A percentile compares a stretch with the other conserved stretches of the same genome.
Conservation (phyloP, 2,113 vertebrate genomes). For the Hippopotamus amphibius region DNA sequence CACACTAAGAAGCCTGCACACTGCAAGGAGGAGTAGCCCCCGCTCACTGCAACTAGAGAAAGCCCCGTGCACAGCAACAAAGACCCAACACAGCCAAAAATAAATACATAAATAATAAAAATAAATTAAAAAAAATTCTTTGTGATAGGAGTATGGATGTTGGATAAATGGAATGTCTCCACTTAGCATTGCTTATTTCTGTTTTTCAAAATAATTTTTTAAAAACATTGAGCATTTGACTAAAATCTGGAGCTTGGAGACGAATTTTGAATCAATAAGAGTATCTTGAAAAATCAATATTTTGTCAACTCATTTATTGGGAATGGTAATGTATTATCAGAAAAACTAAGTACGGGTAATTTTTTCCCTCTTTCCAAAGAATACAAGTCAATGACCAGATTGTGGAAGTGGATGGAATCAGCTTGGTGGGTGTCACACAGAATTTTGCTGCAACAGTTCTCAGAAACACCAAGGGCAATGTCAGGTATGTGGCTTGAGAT, state of each 20-base stretch:
- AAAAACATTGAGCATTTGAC: slow-evolving; percentile 10
- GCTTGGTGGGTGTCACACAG: slow-evolving; percentile 98
- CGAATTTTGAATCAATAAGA: background rate
- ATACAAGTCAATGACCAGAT: slow-evolving; percentile 99
- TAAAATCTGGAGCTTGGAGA: background rate
- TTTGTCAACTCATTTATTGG: background rate
- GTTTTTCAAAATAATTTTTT: background rate
- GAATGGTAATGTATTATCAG: background rate
- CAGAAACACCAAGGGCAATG: slow-evolving; percentile 97
- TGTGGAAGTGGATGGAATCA: slow-evolving; percentile 98
- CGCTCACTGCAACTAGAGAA: too few relatives aligned
- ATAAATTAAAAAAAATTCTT: background rate
- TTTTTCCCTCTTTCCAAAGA: slow-evolving; percentile 85
- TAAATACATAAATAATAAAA: too few relatives aligned
- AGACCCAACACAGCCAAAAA: too few relatives aligned
- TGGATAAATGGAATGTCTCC: background rate
- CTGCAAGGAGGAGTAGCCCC: too few relatives aligned
- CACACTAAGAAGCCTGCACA: too few relatives aligned
- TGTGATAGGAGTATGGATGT: background rate
- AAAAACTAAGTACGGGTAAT: slow-evolving; percentile 25
- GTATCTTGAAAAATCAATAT: background rate
- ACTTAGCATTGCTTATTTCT: background rate
- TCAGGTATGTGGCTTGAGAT: slow-evolving; percentile 88
- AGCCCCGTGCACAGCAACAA: too few relatives aligned
- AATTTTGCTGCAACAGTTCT: slow-evolving; percentile 99